Evolutionary conservation across 2,113 vertebrate species (phyloP).

Genomic region (Zeus faber): DNA sequence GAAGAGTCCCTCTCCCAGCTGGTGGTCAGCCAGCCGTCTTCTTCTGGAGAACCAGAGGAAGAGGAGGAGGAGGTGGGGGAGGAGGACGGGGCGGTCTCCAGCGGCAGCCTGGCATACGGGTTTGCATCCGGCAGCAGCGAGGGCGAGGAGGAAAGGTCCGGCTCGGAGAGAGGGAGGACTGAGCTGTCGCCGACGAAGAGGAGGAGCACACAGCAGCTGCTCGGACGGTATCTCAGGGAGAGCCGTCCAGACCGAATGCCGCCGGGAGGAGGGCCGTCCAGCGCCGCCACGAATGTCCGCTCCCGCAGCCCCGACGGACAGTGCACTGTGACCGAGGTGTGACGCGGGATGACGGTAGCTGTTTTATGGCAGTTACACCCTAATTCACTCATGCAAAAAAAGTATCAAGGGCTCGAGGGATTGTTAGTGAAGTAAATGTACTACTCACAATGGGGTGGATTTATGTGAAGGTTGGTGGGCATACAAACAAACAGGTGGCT

Average conservation of each 20-base stretch:
- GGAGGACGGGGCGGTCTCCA: constrained; percentile 52
- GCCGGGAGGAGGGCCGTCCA: constrained; percentile 68
- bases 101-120: constrained; percentile 71
- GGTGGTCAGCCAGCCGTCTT: constrained; percentile 76
- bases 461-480: no score
- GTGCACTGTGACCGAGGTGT: constrained; percentile 93
- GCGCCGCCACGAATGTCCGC: constrained; percentile 58
- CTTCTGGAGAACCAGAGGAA: no score
- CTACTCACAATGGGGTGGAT: no score
- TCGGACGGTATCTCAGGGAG: constrained; percentile 52
- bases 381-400: no score
- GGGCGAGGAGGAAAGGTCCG: constrained; percentile 76
- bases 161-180: constrained; percentile 47
- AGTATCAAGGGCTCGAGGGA: no score
- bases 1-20: constrained; percentile 88
- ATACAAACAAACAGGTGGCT: no score
- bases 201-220: constrained; percentile 76
- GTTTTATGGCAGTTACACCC: no score
- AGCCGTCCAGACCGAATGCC: constrained; percentile 74
- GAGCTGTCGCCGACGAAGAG: constrained; percentile 13
- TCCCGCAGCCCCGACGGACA: constrained; percentile 93
- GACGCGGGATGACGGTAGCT: constrained; percentile 44
- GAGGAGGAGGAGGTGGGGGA: no score
- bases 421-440: no score
- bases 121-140: constrained; percentile 84